Conservation (phyloP, 2,888 invertebrate genomes). For the Synanthedon myopaeformis region DNA sequence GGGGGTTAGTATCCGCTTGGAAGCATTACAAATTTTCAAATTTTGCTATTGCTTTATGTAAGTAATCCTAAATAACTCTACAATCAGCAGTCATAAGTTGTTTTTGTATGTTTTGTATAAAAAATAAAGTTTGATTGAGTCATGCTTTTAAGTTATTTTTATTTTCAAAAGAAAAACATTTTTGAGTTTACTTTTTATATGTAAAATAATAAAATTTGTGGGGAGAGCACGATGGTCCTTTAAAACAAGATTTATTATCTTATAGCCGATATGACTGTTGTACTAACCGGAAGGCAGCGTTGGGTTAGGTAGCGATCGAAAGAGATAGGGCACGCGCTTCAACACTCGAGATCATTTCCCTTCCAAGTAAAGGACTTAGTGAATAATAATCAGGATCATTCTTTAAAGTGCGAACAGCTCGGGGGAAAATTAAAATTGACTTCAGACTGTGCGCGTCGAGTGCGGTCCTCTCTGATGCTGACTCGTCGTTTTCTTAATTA, state of each 20-base stretch:
- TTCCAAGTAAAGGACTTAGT: slow-evolving; percentile 7
- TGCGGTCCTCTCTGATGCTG: not conserved
- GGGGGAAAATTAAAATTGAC: not conserved
- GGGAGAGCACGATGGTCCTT: not conserved
- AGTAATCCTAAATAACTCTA: too few species aligned
- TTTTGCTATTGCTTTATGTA: too few species aligned
- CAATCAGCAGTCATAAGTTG: too few species aligned
- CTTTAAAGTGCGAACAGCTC: not conserved
- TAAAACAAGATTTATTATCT: not conserved
- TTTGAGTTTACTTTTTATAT: not conserved
- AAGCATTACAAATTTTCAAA: too few species aligned
- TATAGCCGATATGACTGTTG: not conserved
- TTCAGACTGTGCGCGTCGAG: not conserved
- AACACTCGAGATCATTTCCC: slow-evolving; percentile 7
- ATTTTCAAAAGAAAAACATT: too few species aligned
- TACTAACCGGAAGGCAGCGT: not conserved
- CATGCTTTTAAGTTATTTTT: too few species aligned
- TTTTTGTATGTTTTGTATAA: too few species aligned
- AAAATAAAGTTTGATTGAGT: too few species aligned
- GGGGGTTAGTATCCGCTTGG: too few species aligned
- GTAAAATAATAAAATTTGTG: not conserved
- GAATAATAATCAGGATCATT: slow-evolving; percentile 7
- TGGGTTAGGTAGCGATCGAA: slow-evolving; percentile 10
- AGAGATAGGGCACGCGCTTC: slow-evolving; percentile 20
- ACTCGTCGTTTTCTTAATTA: not conserved